Base-by-base conservation (phyloP, 2,797 vertebrate genomes). In the Centroberyx gerrardi region DNA sequence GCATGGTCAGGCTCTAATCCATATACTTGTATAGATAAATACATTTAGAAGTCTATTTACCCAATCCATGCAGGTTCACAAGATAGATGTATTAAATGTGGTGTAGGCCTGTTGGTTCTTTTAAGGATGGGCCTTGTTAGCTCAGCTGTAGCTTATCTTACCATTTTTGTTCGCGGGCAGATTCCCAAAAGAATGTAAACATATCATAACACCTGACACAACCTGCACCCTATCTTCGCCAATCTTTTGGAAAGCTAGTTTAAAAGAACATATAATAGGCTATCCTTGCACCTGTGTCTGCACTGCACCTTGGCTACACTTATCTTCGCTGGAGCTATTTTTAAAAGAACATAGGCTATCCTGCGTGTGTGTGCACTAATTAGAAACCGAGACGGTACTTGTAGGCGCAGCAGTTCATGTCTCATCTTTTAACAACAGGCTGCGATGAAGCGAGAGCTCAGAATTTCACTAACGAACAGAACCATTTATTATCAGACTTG, bases 401-500 rank as follows among this genome's bases (percentile, higher is more conserved):
- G 27, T 31, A 62, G 53, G 10, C 1, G 5, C 5, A 18, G 38
- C 62, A 5, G 22, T 49, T 49, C 74, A 68, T 78, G 53, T 53
- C 10, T 76, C 31, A 69, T 78, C 28, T 62, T 71, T 74, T 65
- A 64, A 67, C 48, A 71, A 71, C 55, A 59, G 17, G 64, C 61
- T 58, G 31, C 62, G 44, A 36, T 56, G 28, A 29, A 67, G 53
- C 56, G 27, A 71, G 17, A 22, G 64, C 73, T 78, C 36, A 17
- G 12, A 29, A 49, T 36, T 72, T 51, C 9, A 66, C 53, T 28
- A 55, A 55, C 53, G 31, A 12, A 12, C 13, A 27, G 27, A 54
- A 33, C n/a, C 15, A 63, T 70, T 73, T 74, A 73, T 68, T 56
- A 63, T 52, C 52, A 69, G 33, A 66, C 9, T 27, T 63, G 8